Conservation (phyloP, 2,113 vertebrate species). For the Empidonax traillii region DNA sequence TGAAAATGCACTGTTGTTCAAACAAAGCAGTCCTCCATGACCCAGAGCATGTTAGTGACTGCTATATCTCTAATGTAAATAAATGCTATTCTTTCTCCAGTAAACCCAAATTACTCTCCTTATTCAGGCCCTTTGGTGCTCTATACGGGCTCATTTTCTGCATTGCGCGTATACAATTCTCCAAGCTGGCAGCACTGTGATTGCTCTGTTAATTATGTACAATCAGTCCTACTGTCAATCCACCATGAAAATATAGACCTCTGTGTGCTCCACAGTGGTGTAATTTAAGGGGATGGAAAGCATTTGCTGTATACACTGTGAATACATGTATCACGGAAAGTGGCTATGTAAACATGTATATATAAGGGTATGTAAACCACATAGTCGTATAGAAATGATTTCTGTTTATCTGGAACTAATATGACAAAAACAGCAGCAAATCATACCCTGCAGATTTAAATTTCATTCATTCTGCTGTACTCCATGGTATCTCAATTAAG, state of each 20-base stretch:
- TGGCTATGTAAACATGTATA: background rate
- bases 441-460: background rate
- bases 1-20: background rate
- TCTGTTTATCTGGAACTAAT: background rate
- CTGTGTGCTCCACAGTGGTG: background rate
- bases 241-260: background rate
- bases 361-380: background rate
- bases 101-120: background rate
- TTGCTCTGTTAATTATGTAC: slow-evolving; percentile 2
- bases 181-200: background rate
- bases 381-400: background rate
- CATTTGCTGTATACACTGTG: background rate
- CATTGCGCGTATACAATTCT: background rate
- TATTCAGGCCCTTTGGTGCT: background rate
- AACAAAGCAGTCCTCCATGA: background rate
- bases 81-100: background rate
- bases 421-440: background rate
- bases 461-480: background rate
- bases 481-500: background rate
- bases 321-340: background rate
- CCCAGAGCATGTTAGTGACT: background rate
- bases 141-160: background rate
- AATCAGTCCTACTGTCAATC: slow-evolving; percentile 7
- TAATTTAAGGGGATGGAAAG: background rate
- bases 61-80: background rate